phyloP scores from a whole-genome alignment of 2,888 invertebrate genomes.

The Melipona beecheii region DNA sequence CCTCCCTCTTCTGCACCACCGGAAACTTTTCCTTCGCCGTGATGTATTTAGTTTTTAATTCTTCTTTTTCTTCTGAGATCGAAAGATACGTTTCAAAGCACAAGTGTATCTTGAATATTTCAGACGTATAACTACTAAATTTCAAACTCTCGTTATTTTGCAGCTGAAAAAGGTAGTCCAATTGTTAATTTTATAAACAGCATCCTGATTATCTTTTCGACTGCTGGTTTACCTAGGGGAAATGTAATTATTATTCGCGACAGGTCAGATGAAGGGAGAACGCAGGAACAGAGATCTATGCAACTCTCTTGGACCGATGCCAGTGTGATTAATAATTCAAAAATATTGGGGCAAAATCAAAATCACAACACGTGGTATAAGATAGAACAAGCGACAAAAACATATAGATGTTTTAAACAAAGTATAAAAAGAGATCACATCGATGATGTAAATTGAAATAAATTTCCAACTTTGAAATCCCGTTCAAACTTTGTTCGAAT shows the following conservation, averaged over 20 bases:
- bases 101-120: too few species aligned
- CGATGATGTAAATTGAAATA: not conserved
- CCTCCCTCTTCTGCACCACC: too few species aligned
- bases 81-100: too few species aligned
- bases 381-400: not conserved
- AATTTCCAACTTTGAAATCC: not conserved
- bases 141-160: too few species aligned
- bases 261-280: not conserved
- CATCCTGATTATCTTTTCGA: not conserved
- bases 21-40: too few species aligned
- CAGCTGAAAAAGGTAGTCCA: too few species aligned
- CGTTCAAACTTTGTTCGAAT: too few species aligned
- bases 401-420: not conserved
- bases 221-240: not conserved
- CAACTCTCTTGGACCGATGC: not conserved
- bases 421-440: not conserved
- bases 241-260: not conserved
- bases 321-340: conserved; percentile 11
- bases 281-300: not conserved
- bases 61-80: too few species aligned
- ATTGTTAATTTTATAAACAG: too few species aligned
- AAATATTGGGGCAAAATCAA: not conserved
- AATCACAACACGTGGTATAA: not conserved
- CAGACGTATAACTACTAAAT: too few species aligned
- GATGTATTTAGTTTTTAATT: too few species aligned